Base-by-base conservation (phyloP, 2,797 vertebrate genomes). In the Karalla daura region DNA sequence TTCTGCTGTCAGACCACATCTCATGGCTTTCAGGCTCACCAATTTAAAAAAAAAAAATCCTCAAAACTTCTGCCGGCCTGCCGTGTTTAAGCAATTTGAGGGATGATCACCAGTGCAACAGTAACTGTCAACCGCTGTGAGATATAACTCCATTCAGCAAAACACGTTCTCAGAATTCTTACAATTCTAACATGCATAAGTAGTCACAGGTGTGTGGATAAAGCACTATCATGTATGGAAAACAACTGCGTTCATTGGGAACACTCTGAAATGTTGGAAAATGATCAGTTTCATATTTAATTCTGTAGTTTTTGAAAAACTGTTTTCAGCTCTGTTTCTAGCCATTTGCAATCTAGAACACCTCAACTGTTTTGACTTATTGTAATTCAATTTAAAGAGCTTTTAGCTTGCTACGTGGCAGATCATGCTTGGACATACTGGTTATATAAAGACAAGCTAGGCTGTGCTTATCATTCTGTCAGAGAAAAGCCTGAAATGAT, bases 401-500 rank as follows among this genome's bases (percentile, higher is more conserved):
- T 56, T 60, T 68, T 40, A 24, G 23, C 60, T 33, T 36, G 18
- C 40, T 51, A 8, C 7, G 17, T 12, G 21, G 27, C 18, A 49
- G 20, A 63, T 54, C n/a, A 59, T 33, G 60, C 41, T 55, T 37
- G 10, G 33, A 49, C 47, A 44, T 50, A 20, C 20, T 54, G 25
- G 9, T 14, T 28, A 11, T 12, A 25, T 9, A 58, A 33, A 43
- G 2, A 40, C 39, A 5, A 49, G 37, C 32, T 23, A 5, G 6
- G 0, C 27, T 7, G 9, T 41, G 8, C 12, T 61, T 43, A n/a
- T 24, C 46, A 55, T 39, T 41, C 27, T 43, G 35, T 45, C 33
- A 37, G 10, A 62, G 40, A 46, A 70, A 63, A 69, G 20, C 39
- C 51, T 70, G 44, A 60, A 74, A 61, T 66, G 8, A 73, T 62